Evolutionary conservation across 2,797 vertebrate genomes (phyloP).

Genomic region (Sphenopsis melanotis): DNA sequence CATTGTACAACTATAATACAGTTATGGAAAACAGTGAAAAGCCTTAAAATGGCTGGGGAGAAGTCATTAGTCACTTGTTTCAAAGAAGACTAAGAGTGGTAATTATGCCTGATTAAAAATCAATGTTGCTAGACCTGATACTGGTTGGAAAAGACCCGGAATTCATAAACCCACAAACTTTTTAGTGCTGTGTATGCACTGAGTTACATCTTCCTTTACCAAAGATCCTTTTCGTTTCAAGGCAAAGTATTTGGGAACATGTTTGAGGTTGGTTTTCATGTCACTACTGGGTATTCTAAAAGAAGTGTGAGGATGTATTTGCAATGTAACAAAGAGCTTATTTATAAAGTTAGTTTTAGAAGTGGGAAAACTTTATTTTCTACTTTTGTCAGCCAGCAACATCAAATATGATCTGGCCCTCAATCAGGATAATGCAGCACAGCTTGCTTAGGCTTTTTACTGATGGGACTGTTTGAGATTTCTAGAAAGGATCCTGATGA

Average conservation of each 20-base stretch:
- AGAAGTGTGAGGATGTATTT: background rate
- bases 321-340: background rate
- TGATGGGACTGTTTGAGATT: slow-evolving; percentile 9
- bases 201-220: background rate
- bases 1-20: background rate
- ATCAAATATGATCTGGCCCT: background rate
- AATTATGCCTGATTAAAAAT: background rate
- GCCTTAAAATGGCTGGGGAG: background rate
- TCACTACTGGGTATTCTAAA: background rate
- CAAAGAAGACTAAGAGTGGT: background rate
- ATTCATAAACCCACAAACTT: background rate
- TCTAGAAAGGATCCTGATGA: slow-evolving; percentile 27
- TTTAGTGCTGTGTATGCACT: background rate
- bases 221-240: background rate
- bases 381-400: background rate
- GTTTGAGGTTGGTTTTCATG: background rate
- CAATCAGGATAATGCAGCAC: background rate
- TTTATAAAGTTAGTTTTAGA: background rate
- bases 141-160: background rate
- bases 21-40: background rate
- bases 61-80: background rate
- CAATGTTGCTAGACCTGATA: background rate
- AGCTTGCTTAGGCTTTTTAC: slow-evolving; percentile 29
- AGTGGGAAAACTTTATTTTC: background rate
- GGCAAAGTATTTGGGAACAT: background rate